A percentile compares a stretch with the other conserved stretches of the same genome.
phyloP scores from a whole-genome alignment of 2,888 invertebrate genomes.

The Ernsta delagoae region DNA sequence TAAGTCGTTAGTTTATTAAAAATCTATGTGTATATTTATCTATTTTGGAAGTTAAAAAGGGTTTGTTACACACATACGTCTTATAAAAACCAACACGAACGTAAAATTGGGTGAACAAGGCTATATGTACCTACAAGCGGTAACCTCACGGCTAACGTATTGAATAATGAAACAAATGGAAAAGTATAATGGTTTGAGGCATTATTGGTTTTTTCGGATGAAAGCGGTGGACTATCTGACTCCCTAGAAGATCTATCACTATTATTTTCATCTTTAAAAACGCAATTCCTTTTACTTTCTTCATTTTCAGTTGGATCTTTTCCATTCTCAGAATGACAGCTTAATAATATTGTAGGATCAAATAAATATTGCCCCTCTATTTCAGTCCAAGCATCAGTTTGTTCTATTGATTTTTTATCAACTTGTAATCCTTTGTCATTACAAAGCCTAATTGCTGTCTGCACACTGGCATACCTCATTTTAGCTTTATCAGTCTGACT shows the following conservation, averaged over 20 bases:
- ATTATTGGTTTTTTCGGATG: conserved; percentile 64
- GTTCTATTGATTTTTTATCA: conserved; percentile 45
- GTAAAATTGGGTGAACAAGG: conserved; percentile 42
- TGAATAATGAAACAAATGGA: conserved; percentile 76
- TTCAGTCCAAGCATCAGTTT: conserved; percentile 57
- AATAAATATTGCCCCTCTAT: conserved; percentile 40
- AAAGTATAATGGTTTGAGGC: conserved; percentile 46
- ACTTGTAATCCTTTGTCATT: conserved; percentile 61
- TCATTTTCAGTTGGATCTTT: conserved; percentile 36
- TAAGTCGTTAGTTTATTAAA: conserved; percentile 71
- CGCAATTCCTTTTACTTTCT: conserved; percentile 9
- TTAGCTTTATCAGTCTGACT: conserved; percentile 70
- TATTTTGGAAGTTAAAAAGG: conserved; percentile 40
- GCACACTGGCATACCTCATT: conserved; percentile 58
- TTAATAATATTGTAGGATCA: conserved; percentile 46
- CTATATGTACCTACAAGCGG: conserved; percentile 79
- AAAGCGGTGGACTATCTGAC: conserved; percentile 79
- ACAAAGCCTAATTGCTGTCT: conserved; percentile 58
- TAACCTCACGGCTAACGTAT: conserved; percentile 78
- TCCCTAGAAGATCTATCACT: conserved; percentile 49
- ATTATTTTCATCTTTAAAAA: conserved; percentile 38
- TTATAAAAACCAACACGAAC: conserved; percentile 49
- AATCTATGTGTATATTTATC: conserved; percentile 43
- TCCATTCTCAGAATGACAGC: conserved; percentile 43
- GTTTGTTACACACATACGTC: conserved; percentile 47